These are phyloP conservation scores for Limnephilus marmoratus DNA, from an alignment of 2,888 invertebrate species.

Conservation along the genomic window DNA sequence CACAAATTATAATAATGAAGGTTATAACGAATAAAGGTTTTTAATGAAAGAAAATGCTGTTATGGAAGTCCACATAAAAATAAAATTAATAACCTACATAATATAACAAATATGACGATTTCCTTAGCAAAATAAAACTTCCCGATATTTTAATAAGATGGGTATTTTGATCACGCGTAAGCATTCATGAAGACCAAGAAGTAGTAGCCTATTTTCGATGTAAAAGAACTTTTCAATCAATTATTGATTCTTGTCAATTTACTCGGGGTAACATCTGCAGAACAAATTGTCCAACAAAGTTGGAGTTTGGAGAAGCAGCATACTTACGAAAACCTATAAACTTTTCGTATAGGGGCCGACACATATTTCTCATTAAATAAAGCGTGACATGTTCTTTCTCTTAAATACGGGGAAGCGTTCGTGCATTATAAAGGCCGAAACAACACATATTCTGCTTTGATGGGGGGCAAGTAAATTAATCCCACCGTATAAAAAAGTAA, in stretches of 20 bases:
- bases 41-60: neutral
- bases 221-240: neutral
- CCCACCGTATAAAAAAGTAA: neutral
- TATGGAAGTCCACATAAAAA: neutral
- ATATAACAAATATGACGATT: too few relatives aligned
- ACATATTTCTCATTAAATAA: conserved; percentile 42
- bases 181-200: neutral
- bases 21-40: neutral
- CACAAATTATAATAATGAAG: too few relatives aligned
- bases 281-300: conserved; percentile 26
- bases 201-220: neutral
- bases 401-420: neutral
- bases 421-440: neutral
- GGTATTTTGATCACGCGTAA: neutral
- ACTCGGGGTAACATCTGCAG: conserved; percentile 2
- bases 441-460: neutral
- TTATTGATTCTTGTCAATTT: neutral
- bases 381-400: conserved; percentile 6
- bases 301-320: neutral
- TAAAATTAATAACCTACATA: too few relatives aligned
- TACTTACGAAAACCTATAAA: neutral
- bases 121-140: too few relatives aligned
- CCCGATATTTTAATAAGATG: neutral
- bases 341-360: conserved; percentile 25
- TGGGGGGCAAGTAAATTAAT: neutral